Evolutionary conservation across 2,113 vertebrate genomes (phyloP), one percentile per base, ranked within the genome.

Genomic region (Pogonocichla stellata): DNA sequence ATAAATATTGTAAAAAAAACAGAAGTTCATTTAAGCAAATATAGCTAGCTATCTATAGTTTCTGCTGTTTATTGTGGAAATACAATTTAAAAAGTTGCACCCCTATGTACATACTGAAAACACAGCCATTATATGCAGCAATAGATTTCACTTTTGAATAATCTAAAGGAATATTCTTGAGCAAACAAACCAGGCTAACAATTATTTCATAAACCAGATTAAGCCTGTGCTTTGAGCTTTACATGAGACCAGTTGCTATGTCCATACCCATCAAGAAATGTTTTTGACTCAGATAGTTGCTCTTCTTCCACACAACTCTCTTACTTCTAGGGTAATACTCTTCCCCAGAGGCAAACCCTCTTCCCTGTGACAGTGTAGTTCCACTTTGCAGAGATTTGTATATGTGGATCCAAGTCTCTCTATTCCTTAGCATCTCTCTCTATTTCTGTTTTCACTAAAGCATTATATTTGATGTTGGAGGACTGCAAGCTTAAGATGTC

Each of bases 391-490:
- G 23, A 43, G 11, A 19, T 53, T 4, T 69, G 5, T 17, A 47
- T 38, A 24, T 3, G 5, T 25, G 9, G 10, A 58, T 64, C 34
- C 47, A 82, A 67, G 12, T 4, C 23, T 26, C 67, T 31, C 18
- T 54, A 24, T 14, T 42, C 20, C 26, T n/a, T 71, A 33, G 6
- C 18, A 62, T 50, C 13, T 64, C 9, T 48, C 33, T 70, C 15
- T 50, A 18, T 33, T 70, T 38, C 34, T 47, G 5, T 34, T 93
- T 75, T 60, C 62, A 50, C 10, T 53, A 36, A 47, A 60, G 57
- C 2, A 9, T 19, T 34, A 4, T 12, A 16, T 0, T 0, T 29
- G 6, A 36, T 16, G 7, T 28, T 4, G 2, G 36, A 69, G 9
- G 43, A 57, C 50, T 66, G 17, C 33, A 80, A 62, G 47, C 13